Evolutionary conservation across 2,797 vertebrate species (phyloP), one percentile per base, ranked within the genome.

Genomic region (Falco biarmicus): DNA sequence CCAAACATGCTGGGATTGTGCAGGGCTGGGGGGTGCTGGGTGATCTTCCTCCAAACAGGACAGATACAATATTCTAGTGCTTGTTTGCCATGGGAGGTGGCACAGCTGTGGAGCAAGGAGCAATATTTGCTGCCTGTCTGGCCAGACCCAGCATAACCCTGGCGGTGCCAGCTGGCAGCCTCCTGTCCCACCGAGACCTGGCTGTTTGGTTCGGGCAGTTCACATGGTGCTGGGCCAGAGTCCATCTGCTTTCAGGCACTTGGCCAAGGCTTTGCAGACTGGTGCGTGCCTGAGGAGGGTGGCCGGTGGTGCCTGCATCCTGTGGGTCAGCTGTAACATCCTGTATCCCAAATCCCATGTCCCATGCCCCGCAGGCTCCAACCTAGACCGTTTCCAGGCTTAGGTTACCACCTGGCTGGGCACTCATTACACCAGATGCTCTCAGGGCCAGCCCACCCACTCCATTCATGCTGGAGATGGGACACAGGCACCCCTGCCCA

Each of bases 301-400:
- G 4, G 9, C 12, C 0, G 0, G 69, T 2, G 32, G 32, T 24
- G 24, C 2, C 1, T 3, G 28, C 7, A 4, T 31, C 25, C 53
- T 2, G 29, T 53, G 21, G 57, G 32, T 39, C 37, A 29, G 53
- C 53, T 53, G 60, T 11, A 20, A 53, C 1, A 2, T 22, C 32
- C 82, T 3, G 4, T 10, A 20, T 13, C 51, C 60, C 12, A 18
- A 22, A 26, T n/a, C 24, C 12, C 65, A 5, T 29, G 20, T 57
- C 51, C 57, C 32, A 8, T 20, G 29, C 14, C 64, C 70, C 4
- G 1, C 31, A 22, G 54, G n/a, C n/a, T 76, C 41, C 53, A n/a
- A 5, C 16, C 0, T 4, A 54, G 51, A 50, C n/a, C 24, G 2
- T 12, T 45, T 47, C 45, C 26, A 13, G 83, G 37, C 43, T 53